phyloP scores from a whole-genome alignment of 2,888 invertebrate genomes.

The Zeuzera pyrina region DNA sequence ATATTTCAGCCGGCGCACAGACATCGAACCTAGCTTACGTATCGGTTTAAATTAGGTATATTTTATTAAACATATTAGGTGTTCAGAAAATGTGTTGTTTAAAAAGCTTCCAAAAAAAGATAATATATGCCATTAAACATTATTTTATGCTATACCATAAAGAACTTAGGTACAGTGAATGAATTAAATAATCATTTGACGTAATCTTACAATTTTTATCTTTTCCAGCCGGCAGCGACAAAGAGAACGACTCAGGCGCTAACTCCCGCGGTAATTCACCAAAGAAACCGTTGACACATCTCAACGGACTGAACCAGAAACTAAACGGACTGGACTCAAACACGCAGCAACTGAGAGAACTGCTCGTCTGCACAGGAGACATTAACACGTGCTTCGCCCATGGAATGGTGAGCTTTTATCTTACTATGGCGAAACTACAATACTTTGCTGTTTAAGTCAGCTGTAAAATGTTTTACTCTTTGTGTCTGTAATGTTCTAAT shows the following conservation, averaged over 20 bases:
- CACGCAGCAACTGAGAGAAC: slow-evolving; percentile 51
- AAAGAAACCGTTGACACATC: slow-evolving; percentile 48
- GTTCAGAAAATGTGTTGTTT: no score
- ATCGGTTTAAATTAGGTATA: no score
- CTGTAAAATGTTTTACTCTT: no score
- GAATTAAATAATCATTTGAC: not conserved
- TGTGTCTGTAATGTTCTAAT: no score
- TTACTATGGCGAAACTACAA: not conserved
- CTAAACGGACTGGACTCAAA: slow-evolving; percentile 34
- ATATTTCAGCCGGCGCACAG: no score
- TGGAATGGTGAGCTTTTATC: slow-evolving; percentile 51
- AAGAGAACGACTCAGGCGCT: slow-evolving; percentile 72
- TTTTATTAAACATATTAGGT: no score
- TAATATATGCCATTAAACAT: no score
- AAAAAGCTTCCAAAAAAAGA: no score
- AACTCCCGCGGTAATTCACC: slow-evolving; percentile 55
- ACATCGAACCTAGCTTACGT: no score
- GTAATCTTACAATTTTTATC: not conserved
- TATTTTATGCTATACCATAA: no score
- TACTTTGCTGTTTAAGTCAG: no score
- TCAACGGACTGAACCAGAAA: slow-evolving; percentile 43
- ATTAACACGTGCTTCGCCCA: slow-evolving; percentile 83
- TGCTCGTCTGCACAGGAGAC: slow-evolving; percentile 81
- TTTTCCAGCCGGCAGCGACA: slow-evolving; percentile 75
- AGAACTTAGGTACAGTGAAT: no score